phyloP scores from a whole-genome alignment of 2,888 invertebrate genomes.

The Anarsia innoxiella region DNA sequence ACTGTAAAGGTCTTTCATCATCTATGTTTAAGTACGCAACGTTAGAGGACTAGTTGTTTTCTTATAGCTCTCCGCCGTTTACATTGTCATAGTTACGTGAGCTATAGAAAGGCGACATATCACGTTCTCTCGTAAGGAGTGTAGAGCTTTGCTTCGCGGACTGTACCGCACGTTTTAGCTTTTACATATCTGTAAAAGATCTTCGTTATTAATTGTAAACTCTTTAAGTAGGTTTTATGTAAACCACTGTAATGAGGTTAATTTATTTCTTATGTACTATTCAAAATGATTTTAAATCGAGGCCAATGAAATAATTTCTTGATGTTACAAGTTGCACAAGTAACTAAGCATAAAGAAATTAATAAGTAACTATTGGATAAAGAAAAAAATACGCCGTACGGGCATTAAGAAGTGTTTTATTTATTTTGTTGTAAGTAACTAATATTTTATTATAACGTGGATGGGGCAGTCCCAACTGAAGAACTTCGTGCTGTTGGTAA shows the following conservation, averaged over 20 bases:
- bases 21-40: slow-evolving; percentile 1
- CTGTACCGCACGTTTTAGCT: not conserved
- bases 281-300: slow-evolving; percentile 64
- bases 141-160: slow-evolving; percentile 8
- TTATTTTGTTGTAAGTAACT: slow-evolving; percentile 71
- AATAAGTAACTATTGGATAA: slow-evolving; percentile 44
- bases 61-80: no score
- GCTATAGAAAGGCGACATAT: not conserved
- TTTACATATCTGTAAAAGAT: slow-evolving; percentile 20
- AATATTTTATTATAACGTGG: slow-evolving; percentile 61
- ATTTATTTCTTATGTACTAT: slow-evolving; percentile 25
- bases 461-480: slow-evolving; percentile 54
- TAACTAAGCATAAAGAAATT: slow-evolving; percentile 66
- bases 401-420: slow-evolving; percentile 68
- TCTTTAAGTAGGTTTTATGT: slow-evolving; percentile 4
- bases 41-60: no score
- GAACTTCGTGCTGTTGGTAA: slow-evolving; percentile 65
- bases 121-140: not conserved
- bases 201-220: slow-evolving; percentile 19
- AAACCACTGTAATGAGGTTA: slow-evolving; percentile 1
- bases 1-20: slow-evolving; percentile 9
- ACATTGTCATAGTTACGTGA: no score
- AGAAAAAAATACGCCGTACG: slow-evolving; percentile 49
- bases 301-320: slow-evolving; percentile 67
- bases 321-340: slow-evolving; percentile 58